Evolutionary conservation across 2,888 invertebrate species (phyloP).

Genomic region (Chymomyza procnemis): DNA sequence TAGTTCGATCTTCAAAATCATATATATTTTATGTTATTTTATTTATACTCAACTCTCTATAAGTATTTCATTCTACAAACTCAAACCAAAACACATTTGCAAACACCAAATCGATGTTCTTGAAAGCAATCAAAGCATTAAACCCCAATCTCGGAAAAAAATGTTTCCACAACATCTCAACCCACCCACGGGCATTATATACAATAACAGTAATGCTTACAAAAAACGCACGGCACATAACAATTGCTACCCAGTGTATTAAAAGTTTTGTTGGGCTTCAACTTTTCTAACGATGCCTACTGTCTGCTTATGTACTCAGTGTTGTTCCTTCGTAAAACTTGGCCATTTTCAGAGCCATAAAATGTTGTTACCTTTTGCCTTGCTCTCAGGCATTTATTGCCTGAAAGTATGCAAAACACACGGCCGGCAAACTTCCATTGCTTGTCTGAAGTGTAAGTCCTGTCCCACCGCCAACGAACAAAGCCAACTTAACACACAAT

Average conservation of each 20-base stretch:
- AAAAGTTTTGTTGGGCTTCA: constrained; percentile 65
- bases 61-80: too few relatives aligned
- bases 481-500: constrained; percentile 66
- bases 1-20: too few relatives aligned
- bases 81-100: too few relatives aligned
- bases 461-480: too few relatives aligned
- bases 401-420: constrained; percentile 50
- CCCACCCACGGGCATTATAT: background rate
- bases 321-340: constrained; percentile 44
- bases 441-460: background rate
- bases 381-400: constrained; percentile 14
- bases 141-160: too few relatives aligned
- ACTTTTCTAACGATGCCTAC: constrained; percentile 44
- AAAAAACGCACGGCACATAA: constrained; percentile 11
- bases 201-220: constrained; percentile 6
- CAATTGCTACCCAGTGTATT: constrained; percentile 60
- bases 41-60: too few relatives aligned
- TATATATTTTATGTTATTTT: too few relatives aligned
- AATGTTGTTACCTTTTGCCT: constrained; percentile 52
- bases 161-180: too few relatives aligned
- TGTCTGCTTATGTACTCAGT: constrained; percentile 8
- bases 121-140: too few relatives aligned
- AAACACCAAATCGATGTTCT: too few relatives aligned
- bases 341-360: constrained; percentile 34
- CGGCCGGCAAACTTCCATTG: background rate